These are phyloP conservation scores for Pampusana beccarii DNA, from an alignment of 2,113 vertebrate species.

Conservation along the genomic window DNA sequence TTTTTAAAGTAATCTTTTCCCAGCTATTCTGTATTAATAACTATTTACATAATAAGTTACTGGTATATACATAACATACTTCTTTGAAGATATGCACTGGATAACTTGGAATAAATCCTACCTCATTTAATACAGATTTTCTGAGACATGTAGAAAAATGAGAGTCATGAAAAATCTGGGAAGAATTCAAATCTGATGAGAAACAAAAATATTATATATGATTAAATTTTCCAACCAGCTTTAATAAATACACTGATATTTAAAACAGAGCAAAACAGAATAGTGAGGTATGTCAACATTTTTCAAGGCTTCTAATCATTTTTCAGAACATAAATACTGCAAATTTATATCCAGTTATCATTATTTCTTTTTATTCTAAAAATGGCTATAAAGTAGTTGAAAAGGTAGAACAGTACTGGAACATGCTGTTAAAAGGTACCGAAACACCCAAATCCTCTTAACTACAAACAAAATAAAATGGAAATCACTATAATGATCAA, in stretches of 20 bases:
- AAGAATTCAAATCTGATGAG: conserved; percentile 63
- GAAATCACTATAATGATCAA: background rate
- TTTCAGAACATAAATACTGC: background rate
- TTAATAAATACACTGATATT: conserved; percentile 54
- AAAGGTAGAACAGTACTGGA: background rate
- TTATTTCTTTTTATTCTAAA: background rate
- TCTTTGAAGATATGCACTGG: conserved; percentile 55
- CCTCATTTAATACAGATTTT: conserved; percentile 68
- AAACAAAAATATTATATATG: conserved; percentile 57
- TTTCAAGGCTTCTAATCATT: conserved; percentile 19
- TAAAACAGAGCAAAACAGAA: conserved; percentile 58
- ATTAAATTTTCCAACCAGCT: conserved; percentile 60
- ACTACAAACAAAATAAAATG: background rate
- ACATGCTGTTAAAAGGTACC: background rate
- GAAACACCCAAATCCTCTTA: background rate
- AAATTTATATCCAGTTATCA: background rate
- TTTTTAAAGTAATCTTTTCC: conserved; percentile 22
- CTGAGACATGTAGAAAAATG: conserved; percentile 52
- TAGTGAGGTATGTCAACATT: conserved; percentile 42
- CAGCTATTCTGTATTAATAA: conserved; percentile 46
- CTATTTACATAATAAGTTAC: conserved; percentile 49
- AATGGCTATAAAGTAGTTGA: background rate
- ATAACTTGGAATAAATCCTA: conserved; percentile 62
- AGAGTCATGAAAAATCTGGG: conserved; percentile 58
- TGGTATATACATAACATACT: conserved; percentile 35